A percentile compares a stretch with the other conserved stretches of the same genome.
These are phyloP conservation scores for Stenodera caucasica DNA, from an alignment of 2,888 invertebrate species.

Conservation along the genomic window DNA sequence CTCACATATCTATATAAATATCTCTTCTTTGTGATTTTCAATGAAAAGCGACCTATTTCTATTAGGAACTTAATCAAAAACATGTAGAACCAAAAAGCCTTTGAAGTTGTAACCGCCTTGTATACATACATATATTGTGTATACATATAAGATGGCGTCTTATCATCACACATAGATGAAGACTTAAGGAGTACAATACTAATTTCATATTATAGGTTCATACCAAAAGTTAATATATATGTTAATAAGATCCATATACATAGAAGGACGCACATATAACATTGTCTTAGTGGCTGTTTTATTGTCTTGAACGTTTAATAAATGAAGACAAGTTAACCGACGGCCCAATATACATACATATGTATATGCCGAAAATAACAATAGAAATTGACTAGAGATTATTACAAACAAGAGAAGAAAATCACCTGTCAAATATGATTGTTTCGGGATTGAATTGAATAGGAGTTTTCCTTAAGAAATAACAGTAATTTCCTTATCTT, in stretches of 20 bases:
- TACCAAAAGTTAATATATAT: constrained; percentile 52
- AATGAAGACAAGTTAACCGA: constrained; percentile 31
- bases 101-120: constrained; percentile 6
- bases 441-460: constrained; percentile 9
- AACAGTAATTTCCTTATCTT: constrained; percentile 29
- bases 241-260: constrained; percentile 45
- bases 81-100: constrained; percentile 11
- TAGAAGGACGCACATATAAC: too few relatives aligned
- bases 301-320: constrained; percentile 48
- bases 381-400: not conserved
- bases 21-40: too few relatives aligned
- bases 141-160: constrained; percentile 10
- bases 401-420: not conserved
- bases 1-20: too few relatives aligned
- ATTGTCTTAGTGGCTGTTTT: too few relatives aligned
- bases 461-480: constrained; percentile 23
- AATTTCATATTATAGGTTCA: constrained; percentile 40
- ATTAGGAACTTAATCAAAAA: constrained; percentile 19
- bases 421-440: constrained; percentile 23
- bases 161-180: not conserved
- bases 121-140: too few relatives aligned
- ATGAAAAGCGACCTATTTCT: not conserved
- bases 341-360: not conserved
- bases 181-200: constrained; percentile 23
- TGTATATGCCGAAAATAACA: not conserved